Conservation (phyloP, 2,113 vertebrate genomes). For the Larimichthys polyactis region DNA sequence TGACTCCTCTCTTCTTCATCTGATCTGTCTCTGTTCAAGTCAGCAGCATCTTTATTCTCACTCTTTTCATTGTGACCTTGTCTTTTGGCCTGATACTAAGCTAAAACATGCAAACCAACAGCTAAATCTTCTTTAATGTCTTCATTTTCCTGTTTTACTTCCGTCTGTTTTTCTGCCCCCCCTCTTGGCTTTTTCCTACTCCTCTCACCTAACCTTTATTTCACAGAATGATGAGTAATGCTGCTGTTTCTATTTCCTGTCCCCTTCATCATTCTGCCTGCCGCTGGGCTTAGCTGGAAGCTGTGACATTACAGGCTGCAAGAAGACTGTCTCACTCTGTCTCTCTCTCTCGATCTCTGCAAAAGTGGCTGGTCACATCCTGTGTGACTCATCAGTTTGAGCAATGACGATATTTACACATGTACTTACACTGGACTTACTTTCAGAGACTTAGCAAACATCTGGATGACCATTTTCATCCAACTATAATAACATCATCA, state of each 20-base stretch:
- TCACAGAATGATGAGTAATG: conserved; percentile 41
- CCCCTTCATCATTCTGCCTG: conserved; percentile 30
- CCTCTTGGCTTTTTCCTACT: conserved; percentile 2
- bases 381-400: conserved; percentile 56
- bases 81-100: conserved; percentile 1
- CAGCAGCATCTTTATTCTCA: conserved; percentile 35
- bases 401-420: conserved; percentile 2
- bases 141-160: conserved; percentile 7
- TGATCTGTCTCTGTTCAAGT: conserved; percentile 18
- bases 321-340: conserved; percentile 27
- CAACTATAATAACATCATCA: conserved; percentile 12
- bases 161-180: neutral
- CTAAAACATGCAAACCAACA: neutral
- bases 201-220: conserved; percentile 12
- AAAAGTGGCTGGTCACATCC: conserved; percentile 27
- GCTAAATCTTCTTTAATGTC: neutral
- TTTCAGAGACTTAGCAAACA: conserved; percentile 2
- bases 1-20: conserved; percentile 38
- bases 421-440: conserved; percentile 6
- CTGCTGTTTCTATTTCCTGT: conserved; percentile 29
- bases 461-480: neutral
- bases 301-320: conserved; percentile 26
- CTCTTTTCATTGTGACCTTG: conserved; percentile 29
- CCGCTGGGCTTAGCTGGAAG: conserved; percentile 33
- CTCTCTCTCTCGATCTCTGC: conserved; percentile 6